A percentile compares a stretch with the other conserved stretches of the same genome.
Evolutionary conservation across 1,140 invertebrate species (phyloP).

Genomic region (Odontomachus brunneus): DNA sequence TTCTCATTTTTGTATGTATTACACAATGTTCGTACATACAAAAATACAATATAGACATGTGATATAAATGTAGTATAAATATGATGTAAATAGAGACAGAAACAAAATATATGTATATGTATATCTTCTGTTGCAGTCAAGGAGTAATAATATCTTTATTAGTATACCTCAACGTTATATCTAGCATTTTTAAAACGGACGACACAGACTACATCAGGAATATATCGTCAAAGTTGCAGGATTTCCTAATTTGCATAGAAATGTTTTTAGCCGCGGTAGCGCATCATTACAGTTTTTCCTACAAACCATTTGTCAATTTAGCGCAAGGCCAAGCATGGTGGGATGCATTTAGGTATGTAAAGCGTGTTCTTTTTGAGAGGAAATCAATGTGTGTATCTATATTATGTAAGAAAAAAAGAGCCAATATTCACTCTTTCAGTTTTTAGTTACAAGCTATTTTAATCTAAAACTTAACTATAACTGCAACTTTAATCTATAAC

Average conservation of each 20-base stretch:
- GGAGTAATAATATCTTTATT: conserved; percentile 95
- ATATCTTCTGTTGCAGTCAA: conserved; percentile 89
- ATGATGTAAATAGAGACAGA: neutral
- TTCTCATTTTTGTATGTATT: conserved; percentile 98
- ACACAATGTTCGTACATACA: neutral
- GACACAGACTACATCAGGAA: conserved; percentile 89
- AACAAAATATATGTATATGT: neutral
- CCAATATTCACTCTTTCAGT: too few relatives aligned
- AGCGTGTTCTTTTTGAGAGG: neutral
- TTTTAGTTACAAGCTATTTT: too few relatives aligned
- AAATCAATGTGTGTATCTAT: neutral
- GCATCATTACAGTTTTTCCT: conserved; percentile 97
- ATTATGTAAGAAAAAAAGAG: too few relatives aligned
- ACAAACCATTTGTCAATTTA: conserved; percentile 91
- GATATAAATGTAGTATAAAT: too few relatives aligned
- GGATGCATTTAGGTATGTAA: conserved; percentile 85
- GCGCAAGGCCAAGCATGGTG: conserved; percentile 86
- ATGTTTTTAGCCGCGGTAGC: conserved; percentile 98
- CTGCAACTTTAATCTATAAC: too few relatives aligned
- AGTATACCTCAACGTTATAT: conserved; percentile 92
- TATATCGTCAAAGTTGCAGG: conserved; percentile 93
- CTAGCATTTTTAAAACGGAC: conserved; percentile 88
- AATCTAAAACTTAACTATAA: too few relatives aligned
- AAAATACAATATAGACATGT: neutral
- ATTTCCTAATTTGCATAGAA: conserved; percentile 98